Evolutionary conservation across 2,797 vertebrate genomes (phyloP).

Genomic region (Salarias fasciatus): DNA sequence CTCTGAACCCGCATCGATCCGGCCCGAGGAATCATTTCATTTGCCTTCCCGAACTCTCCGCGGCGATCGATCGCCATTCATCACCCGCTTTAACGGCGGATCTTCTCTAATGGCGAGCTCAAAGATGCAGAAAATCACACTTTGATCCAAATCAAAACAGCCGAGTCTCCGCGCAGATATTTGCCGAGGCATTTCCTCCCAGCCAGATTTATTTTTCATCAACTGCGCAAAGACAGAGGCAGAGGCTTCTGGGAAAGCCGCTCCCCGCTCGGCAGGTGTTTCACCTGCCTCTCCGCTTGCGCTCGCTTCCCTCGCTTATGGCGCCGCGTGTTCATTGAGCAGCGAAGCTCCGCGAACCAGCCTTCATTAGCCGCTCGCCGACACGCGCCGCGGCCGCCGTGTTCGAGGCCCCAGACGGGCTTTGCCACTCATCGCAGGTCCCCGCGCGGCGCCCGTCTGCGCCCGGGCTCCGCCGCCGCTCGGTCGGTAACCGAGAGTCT

Average conservation of each 20-base stretch:
- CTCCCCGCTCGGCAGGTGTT: too few species aligned
- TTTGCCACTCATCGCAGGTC: constrained; percentile 49
- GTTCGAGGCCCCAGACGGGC: constrained; percentile 31
- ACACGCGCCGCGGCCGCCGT: constrained; percentile 1
- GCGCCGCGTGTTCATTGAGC: constrained; percentile 50
- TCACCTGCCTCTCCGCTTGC: too few species aligned
- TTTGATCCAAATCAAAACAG: constrained; percentile 49
- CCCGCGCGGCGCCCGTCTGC: constrained; percentile 23
- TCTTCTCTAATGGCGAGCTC: constrained; percentile 49
- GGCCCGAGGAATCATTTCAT: constrained; percentile 67
- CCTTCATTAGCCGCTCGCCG: too few species aligned
- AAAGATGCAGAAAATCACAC: constrained; percentile 71
- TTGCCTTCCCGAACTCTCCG: constrained; percentile 49
- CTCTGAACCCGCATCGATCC: constrained; percentile 65
- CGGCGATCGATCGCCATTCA: constrained; percentile 70
- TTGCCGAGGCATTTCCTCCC: constrained; percentile 26
- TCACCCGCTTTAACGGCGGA: constrained; percentile 59
- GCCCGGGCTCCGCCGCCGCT: constrained; percentile 5
- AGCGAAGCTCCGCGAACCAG: constrained; percentile 27
- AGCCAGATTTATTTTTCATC: constrained; percentile 30
- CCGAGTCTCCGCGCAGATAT: constrained; percentile 7
- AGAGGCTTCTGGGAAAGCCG: constrained; percentile 38
- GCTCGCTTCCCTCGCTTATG: constrained; percentile 41
- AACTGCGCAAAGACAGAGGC: constrained; percentile 20
- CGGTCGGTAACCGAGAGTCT: constrained; percentile 24